phyloP scores from a whole-genome alignment of 2,113 vertebrate species.

The Desmodus rotundus region DNA sequence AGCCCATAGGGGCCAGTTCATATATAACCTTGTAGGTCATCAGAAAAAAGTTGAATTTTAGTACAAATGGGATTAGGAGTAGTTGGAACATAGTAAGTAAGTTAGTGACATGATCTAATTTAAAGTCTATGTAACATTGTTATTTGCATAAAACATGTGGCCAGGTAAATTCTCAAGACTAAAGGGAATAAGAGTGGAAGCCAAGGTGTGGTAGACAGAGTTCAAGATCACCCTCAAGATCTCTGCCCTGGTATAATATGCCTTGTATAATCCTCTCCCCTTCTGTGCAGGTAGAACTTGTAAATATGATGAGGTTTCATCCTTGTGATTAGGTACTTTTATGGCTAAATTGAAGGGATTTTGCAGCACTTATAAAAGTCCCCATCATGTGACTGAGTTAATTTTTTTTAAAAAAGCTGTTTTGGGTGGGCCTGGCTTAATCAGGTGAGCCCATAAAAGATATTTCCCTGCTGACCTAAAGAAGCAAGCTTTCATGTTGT shows the following conservation, averaged over 20 bases:
- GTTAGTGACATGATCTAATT: neutral
- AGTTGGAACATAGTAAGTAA: neutral
- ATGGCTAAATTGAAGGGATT: neutral
- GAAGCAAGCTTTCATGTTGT: neutral
- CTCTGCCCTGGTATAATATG: neutral
- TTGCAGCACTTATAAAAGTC: neutral
- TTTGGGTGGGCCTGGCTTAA: neutral
- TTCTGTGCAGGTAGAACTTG: neutral
- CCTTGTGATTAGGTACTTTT: neutral
- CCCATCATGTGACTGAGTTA: neutral
- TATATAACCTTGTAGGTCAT: neutral
- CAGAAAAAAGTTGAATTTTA: neutral
- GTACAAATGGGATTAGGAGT: neutral
- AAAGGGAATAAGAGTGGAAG: neutral
- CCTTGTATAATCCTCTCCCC: neutral
- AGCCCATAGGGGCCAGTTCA: neutral
- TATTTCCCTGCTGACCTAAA: neutral
- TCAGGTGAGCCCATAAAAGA: neutral
- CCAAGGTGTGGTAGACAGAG: neutral
- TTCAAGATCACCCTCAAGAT: neutral
- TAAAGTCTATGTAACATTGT: neutral
- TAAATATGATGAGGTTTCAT: neutral
- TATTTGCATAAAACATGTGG: neutral
- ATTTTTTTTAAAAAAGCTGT: neutral
- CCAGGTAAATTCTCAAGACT: neutral